These are phyloP conservation scores for Scyliorhinus canicula DNA, from an alignment of 2,797 vertebrate species.

Conservation along the genomic window DNA sequence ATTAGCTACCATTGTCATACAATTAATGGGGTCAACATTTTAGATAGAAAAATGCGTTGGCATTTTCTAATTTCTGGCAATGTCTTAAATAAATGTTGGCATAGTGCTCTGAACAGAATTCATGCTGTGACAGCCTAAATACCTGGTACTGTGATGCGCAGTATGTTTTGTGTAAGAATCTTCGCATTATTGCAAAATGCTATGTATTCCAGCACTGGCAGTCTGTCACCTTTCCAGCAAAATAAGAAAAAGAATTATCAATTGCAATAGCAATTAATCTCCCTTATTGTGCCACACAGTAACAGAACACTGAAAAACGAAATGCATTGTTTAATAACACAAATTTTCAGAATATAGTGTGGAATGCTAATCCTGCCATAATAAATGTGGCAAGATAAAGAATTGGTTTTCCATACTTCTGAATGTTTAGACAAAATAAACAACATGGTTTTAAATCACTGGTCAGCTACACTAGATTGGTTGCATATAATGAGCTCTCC, in stretches of 20 bases:
- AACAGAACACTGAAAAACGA: conserved; percentile 32
- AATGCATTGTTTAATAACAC: conserved; percentile 24
- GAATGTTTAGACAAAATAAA: conserved; percentile 49
- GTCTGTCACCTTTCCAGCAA: conserved; percentile 12
- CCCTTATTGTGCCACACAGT: conserved; percentile 29
- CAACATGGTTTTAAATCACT: conserved; percentile 44
- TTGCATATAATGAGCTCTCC: conserved; percentile 48
- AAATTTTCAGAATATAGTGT: conserved; percentile 43
- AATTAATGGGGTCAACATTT: neutral
- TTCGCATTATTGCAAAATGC: neutral
- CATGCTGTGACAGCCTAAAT: conserved; percentile 42
- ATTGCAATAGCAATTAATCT: conserved; percentile 32
- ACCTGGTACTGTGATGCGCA: neutral
- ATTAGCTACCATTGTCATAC: neutral
- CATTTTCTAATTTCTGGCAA: neutral
- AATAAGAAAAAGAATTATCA: neutral
- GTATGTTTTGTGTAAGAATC: neutral
- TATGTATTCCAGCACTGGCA: neutral
- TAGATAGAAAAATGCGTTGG: neutral
- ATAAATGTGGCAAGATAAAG: conserved; percentile 43
- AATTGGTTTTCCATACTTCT: conserved; percentile 40
- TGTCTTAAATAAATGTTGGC: conserved; percentile 44
- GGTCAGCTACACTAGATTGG: conserved; percentile 48
- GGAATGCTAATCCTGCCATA: conserved; percentile 48
- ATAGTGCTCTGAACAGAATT: conserved; percentile 44